Percentiles rank a stretch among this genome's conserved stretches.
Conservation (phyloP, 2,888 invertebrate species). For the Anthrax anthrax region DNA sequence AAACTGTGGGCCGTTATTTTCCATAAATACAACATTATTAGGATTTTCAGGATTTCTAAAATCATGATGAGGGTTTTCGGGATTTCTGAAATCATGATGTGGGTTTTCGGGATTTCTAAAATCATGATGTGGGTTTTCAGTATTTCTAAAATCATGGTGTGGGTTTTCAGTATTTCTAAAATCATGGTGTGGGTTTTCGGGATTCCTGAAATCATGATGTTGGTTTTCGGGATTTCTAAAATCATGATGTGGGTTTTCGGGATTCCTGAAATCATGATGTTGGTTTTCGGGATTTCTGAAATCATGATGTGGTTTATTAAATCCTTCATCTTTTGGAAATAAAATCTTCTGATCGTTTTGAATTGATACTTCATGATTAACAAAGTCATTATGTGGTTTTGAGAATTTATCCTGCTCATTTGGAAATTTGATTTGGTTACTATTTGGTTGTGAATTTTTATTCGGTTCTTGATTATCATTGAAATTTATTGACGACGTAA, state of each 20-base stretch:
- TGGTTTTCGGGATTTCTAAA: no score
- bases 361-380: not conserved
- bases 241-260: no score
- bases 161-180: not conserved
- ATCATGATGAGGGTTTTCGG: not conserved
- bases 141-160: not conserved
- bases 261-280: no score
- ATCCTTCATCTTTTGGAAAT: slow-evolving; percentile 7
- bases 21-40: slow-evolving; percentile 6
- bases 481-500: not conserved
- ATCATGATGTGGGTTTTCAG: not conserved
- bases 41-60: not conserved
- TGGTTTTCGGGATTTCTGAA: no score
- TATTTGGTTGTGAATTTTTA: not conserved
- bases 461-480: not conserved
- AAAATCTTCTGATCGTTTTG: not conserved
- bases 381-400: not conserved
- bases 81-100: not conserved
- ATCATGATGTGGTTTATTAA: no score
- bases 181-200: no score
- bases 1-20: not conserved
- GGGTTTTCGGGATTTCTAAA: not conserved
- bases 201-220: no score
- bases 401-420: not conserved
- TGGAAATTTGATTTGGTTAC: not conserved